These are phyloP conservation scores for Campoletis sonorensis DNA, from an alignment of 1,140 invertebrate genomes.

Conservation along the genomic window DNA sequence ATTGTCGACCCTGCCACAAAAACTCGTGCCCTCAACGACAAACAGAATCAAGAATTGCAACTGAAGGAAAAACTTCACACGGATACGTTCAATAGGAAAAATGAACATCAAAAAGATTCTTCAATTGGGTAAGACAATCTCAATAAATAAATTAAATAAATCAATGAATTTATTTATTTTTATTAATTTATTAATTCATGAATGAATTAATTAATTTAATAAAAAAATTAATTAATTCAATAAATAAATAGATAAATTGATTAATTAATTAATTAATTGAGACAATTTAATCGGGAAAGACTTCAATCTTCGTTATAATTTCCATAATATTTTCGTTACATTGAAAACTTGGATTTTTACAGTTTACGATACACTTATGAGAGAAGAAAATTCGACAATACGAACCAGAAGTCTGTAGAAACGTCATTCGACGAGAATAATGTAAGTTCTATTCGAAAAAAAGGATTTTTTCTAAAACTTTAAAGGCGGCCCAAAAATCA, in stretches of 20 bases:
- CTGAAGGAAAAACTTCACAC: neutral
- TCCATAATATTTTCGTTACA: neutral
- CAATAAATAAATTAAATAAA: no score
- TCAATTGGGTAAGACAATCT: neutral
- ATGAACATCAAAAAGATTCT: neutral
- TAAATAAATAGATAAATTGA: no score
- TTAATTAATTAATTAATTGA: no score
- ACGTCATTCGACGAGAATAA: neutral
- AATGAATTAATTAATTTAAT: no score
- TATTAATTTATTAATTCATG: no score
- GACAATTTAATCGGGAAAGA: no score
- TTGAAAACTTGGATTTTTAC: neutral
- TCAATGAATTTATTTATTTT: no score
- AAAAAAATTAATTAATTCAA: no score
- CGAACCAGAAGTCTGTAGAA: neutral
- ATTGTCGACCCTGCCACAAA: neutral
- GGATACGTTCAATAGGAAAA: neutral
- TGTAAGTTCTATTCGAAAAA: neutral
- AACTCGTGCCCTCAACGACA: constrained; percentile 24
- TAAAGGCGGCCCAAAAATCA: no score
- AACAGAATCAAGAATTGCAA: constrained; percentile 33
- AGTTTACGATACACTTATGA: neutral
- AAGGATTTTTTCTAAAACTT: neutral
- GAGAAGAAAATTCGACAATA: neutral
- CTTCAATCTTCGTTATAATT: neutral